Conservation (phyloP, 2,888 invertebrate species). For the Doris montereyensis region DNA sequence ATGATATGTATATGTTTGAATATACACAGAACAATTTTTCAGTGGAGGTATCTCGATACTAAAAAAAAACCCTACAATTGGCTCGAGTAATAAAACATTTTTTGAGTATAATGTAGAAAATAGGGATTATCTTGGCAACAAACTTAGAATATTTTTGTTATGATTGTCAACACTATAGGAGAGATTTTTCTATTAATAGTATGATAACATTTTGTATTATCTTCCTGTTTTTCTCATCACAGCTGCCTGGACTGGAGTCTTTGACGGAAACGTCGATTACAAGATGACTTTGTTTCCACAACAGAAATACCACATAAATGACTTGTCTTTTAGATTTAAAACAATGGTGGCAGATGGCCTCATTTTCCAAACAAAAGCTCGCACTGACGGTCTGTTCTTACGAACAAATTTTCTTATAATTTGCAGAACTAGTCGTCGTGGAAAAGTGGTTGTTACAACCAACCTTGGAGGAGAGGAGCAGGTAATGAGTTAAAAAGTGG, state of each 20-base stretch:
- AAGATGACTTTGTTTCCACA: conserved; percentile 33
- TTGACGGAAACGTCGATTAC: conserved; percentile 55
- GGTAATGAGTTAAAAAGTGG: conserved; percentile 40
- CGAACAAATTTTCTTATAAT: conserved; percentile 59
- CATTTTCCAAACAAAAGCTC: conserved; percentile 63
- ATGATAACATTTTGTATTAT: no score
- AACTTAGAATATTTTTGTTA: no score
- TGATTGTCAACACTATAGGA: no score
- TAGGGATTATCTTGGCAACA: no score
- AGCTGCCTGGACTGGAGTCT: conserved; percentile 66
- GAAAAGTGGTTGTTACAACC: conserved; percentile 59
- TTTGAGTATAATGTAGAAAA: no score
- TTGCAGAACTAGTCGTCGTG: no score
- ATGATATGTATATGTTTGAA: no score
- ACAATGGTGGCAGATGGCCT: conserved; percentile 62
- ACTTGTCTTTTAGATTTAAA: conserved; percentile 69
- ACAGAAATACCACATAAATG: conserved; percentile 65
- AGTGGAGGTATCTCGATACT: no score
- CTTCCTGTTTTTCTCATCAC: conserved; percentile 37
- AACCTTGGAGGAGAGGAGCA: conserved; percentile 57
- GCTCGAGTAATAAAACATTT: no score
- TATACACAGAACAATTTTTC: no score
- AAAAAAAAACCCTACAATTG: no score
- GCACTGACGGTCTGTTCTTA: conserved; percentile 56
- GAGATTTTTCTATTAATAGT: no score